These are phyloP conservation scores for Bhutanitis thaidina DNA, from an alignment of 2,888 invertebrate species.

Conservation along the genomic window DNA sequence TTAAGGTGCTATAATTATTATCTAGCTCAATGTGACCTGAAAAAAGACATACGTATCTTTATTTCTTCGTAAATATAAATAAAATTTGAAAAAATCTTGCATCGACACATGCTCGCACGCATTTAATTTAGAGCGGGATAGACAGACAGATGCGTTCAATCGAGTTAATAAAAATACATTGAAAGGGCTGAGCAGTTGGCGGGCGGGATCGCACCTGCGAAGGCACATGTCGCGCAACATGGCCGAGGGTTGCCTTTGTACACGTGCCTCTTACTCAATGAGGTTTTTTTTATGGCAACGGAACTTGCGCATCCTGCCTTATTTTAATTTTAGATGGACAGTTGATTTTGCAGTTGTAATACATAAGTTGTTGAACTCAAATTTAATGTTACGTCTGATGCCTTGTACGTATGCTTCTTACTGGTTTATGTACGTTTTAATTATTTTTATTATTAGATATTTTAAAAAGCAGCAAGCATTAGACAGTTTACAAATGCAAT, in stretches of 20 bases:
- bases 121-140: slow-evolving; percentile 7
- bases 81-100: too few relatives aligned
- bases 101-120: background rate
- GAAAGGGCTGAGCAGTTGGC: slow-evolving; percentile 31
- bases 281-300: slow-evolving; percentile 16
- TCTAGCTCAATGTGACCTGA: too few relatives aligned
- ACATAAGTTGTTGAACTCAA: slow-evolving; percentile 1
- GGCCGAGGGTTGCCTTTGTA: slow-evolving; percentile 12
- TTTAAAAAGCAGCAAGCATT: too few relatives aligned
- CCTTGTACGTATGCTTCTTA: too few relatives aligned
- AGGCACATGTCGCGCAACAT: slow-evolving; percentile 33
- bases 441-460: too few relatives aligned
- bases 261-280: slow-evolving; percentile 18
- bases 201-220: slow-evolving; percentile 41
- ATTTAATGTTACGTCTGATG: background rate
- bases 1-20: too few relatives aligned
- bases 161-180: slow-evolving; percentile 12
- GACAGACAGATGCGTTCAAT: slow-evolving; percentile 16
- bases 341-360: slow-evolving; percentile 1
- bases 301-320: slow-evolving; percentile 18
- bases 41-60: too few relatives aligned
- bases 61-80: too few relatives aligned
- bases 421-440: too few relatives aligned
- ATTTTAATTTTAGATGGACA: background rate
- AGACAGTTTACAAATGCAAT: too few relatives aligned